Conservation (phyloP, 2,113 vertebrate species). For the Caretta caretta region DNA sequence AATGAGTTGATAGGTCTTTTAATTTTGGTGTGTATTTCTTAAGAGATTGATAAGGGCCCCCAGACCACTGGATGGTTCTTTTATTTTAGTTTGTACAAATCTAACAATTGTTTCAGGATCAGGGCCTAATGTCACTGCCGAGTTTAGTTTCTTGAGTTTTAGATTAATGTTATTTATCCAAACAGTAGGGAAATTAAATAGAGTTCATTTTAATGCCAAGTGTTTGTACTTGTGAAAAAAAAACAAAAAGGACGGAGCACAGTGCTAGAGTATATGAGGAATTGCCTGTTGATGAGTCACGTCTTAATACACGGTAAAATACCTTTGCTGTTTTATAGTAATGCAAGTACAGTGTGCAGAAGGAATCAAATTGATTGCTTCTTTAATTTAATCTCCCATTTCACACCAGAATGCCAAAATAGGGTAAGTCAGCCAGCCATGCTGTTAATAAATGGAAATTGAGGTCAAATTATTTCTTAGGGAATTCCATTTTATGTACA, state of each 20-base stretch:
- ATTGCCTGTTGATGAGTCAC: background rate
- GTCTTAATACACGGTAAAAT: background rate
- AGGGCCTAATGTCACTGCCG: background rate
- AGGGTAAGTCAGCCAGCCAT: slow-evolving; percentile 36
- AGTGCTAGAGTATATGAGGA: background rate
- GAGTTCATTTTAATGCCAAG: background rate
- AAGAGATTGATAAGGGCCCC: background rate
- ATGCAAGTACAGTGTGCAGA: background rate
- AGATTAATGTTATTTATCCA: background rate
- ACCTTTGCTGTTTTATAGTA: background rate
- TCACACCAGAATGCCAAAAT: slow-evolving; percentile 33
- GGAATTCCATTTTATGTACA: slow-evolving; percentile 41
- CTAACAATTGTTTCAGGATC: background rate
- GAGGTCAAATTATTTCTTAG: slow-evolving; percentile 48
- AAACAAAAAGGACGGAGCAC: background rate
- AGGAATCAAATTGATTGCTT: slow-evolving; percentile 32
- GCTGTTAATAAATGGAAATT: slow-evolving; percentile 53
- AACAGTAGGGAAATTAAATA: background rate
- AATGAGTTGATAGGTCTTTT: background rate
- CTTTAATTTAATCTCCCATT: slow-evolving; percentile 62
- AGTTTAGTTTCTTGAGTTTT: background rate
- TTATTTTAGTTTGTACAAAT: background rate
- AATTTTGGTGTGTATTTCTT: background rate
- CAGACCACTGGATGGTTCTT: background rate
- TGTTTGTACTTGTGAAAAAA: background rate